These are phyloP conservation scores for Scaptomyza cyrtandrae DNA, from an alignment of 2,888 invertebrate species.

Conservation along the genomic window DNA sequence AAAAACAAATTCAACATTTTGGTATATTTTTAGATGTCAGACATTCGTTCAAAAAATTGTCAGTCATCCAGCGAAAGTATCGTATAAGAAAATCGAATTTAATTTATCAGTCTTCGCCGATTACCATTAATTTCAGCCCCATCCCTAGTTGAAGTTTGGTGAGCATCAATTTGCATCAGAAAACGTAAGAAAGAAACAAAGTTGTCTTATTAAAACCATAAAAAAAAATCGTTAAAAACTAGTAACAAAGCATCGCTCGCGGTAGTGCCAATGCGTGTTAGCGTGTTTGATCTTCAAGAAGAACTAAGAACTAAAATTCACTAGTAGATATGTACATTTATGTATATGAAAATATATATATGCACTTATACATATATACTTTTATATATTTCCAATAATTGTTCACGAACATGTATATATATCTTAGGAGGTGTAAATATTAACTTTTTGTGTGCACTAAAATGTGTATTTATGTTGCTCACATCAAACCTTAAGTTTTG, in stretches of 20 bases:
- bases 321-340: constrained; percentile 20
- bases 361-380: constrained; percentile 1
- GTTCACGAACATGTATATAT: constrained; percentile 3
- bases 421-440: not conserved
- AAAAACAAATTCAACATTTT: constrained; percentile 3
- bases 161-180: constrained; percentile 59
- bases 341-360: constrained; percentile 4
- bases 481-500: constrained; percentile 13
- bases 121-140: constrained; percentile 29
- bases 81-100: constrained; percentile 37
- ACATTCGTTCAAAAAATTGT: constrained; percentile 41
- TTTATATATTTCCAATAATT: constrained; percentile 10
- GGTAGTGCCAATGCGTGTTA: constrained; percentile 4
- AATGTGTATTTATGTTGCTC: not conserved
- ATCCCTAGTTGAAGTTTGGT: constrained; percentile 53
- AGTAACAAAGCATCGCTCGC: not conserved
- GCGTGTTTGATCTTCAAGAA: constrained; percentile 16
- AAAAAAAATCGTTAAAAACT: constrained; percentile 18
- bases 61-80: constrained; percentile 34
- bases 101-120: constrained; percentile 41
- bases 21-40: constrained; percentile 22
- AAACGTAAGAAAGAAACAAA: constrained; percentile 56
- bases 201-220: constrained; percentile 21
- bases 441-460: constrained; percentile 2
- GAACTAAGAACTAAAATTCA: constrained; percentile 29